phyloP scores from a whole-genome alignment of 2,797 vertebrate species.

The Okamejei kenojei region DNA sequence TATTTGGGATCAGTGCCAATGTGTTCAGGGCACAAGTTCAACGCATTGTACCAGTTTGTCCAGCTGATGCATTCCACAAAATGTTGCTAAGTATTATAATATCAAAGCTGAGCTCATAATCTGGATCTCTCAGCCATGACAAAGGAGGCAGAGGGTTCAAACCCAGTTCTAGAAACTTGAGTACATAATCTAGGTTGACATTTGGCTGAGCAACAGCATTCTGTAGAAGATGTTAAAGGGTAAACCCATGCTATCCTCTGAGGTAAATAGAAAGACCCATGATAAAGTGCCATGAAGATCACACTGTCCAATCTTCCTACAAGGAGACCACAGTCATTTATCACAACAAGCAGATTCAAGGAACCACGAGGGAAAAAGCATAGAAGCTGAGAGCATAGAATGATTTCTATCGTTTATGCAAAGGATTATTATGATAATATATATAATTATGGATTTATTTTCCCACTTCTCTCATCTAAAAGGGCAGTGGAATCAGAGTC shows the following conservation, averaged over 20 bases:
- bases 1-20: neutral
- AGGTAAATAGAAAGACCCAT: neutral
- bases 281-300: neutral
- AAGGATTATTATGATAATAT: neutral
- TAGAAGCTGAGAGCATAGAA: neutral
- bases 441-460: too few relatives aligned
- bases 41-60: neutral
- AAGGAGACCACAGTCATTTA: neutral
- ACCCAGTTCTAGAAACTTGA: neutral
- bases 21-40: neutral
- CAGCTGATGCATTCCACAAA: neutral
- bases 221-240: neutral
- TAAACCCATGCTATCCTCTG: neutral
- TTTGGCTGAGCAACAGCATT: neutral
- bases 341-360: neutral
- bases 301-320: neutral
- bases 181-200: neutral
- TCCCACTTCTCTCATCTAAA: too few relatives aligned
- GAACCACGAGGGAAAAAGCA: neutral
- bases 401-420: neutral
- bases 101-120: neutral
- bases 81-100: neutral
- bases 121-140: too few relatives aligned
- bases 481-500: neutral
- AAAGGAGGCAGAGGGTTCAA: neutral